These are phyloP conservation scores for Drosophila teissieri DNA, from an alignment of 1,140 invertebrate genomes.

Conservation along the genomic window DNA sequence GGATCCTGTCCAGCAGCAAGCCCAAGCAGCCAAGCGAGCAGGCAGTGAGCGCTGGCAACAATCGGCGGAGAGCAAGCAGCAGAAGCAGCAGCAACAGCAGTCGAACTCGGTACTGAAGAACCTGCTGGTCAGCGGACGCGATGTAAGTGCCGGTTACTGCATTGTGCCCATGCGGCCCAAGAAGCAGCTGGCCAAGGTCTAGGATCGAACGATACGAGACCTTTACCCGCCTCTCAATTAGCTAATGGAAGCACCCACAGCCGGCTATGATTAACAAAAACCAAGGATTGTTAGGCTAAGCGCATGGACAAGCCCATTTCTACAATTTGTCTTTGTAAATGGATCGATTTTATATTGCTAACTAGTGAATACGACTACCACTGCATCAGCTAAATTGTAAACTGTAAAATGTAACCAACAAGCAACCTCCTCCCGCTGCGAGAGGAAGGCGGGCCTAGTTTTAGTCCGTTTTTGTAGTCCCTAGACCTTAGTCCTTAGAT, in stretches of 20 bases:
- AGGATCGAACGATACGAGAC: conserved; percentile 38
- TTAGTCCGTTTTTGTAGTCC: conserved; percentile 45
- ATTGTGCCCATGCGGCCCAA: conserved; percentile 88
- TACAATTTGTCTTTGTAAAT: conserved; percentile 83
- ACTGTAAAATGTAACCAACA: conserved; percentile 43
- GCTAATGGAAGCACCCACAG: conserved; percentile 47
- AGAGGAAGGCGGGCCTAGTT: conserved; percentile 42
- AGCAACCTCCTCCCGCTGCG: conserved; percentile 43
- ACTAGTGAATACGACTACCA: conserved; percentile 4
- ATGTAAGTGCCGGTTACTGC: conserved; percentile 95
- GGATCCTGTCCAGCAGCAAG: conserved; percentile 43
- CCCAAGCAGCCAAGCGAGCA: conserved; percentile 49
- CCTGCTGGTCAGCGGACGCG: conserved; percentile 95
- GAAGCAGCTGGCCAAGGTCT: conserved; percentile 81
- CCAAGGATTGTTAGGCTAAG: conserved; percentile 58
- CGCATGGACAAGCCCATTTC: conserved; percentile 61
- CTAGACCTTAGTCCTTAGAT: conserved; percentile 34
- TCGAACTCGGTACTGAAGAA: conserved; percentile 91
- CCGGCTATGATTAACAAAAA: conserved; percentile 45
- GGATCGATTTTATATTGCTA: conserved; percentile 83
- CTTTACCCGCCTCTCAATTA: conserved; percentile 43
- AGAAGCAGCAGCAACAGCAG: conserved; percentile 59
- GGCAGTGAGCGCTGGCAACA: conserved; percentile 59
- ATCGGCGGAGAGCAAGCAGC: conserved; percentile 54
- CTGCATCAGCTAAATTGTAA: conserved; percentile 15